These are phyloP conservation scores for Cyclina sinensis DNA, from an alignment of 1,140 invertebrate genomes.

Conservation along the genomic window DNA sequence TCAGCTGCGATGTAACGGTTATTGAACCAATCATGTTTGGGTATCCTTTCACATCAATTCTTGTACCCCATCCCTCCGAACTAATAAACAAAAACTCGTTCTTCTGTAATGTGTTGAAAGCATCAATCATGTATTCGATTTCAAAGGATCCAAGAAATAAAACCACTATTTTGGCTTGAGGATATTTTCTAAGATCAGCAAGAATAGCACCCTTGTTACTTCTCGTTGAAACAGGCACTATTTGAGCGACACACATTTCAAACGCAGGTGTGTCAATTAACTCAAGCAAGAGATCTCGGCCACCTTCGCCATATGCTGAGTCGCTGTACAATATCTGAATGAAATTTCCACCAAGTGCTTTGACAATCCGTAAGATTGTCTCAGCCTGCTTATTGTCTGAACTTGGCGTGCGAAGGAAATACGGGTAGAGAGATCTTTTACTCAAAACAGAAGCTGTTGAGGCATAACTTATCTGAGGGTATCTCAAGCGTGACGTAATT, in stretches of 20 bases:
- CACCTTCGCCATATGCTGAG: conserved; percentile 45
- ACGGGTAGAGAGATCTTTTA: conserved; percentile 10
- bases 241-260: conserved; percentile 35
- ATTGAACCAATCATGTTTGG: conserved; percentile 22
- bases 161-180: conserved; percentile 43
- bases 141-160: conserved; percentile 44
- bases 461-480: conserved; percentile 47
- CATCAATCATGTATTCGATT: neutral
- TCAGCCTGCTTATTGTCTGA: conserved; percentile 40
- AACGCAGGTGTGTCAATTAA: neutral
- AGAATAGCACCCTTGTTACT: neutral
- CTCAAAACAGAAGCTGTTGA: conserved; percentile 50
- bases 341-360: neutral
- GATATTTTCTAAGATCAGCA: neutral
- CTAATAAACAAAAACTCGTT: conserved; percentile 58
- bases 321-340: conserved; percentile 53
- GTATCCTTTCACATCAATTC: neutral
- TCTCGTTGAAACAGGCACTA: neutral
- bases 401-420: conserved; percentile 43
- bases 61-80: conserved; percentile 51
- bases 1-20: conserved; percentile 25
- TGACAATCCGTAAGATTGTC: neutral
- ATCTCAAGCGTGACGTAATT: conserved; percentile 1
- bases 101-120: neutral
- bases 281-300: neutral